Percentiles rank a stretch among this genome's conserved stretches.
Evolutionary conservation across 1,140 invertebrate species (phyloP).

Genomic region (Polyergus mexicanus): DNA sequence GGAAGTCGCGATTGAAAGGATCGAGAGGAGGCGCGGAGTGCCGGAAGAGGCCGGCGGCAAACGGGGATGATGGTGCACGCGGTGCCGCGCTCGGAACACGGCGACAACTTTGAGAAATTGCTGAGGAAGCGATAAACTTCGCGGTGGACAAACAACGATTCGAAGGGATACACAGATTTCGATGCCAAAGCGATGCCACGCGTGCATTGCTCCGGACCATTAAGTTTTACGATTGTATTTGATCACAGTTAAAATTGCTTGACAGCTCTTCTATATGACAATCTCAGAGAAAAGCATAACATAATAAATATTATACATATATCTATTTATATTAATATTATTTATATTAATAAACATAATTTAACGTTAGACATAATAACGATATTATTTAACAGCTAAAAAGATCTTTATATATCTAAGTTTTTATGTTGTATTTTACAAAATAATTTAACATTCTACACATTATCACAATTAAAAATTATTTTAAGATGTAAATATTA

Average conservation of each 20-base stretch:
- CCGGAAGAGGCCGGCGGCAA: not conserved
- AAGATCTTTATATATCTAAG: not conserved
- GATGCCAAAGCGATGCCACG: conserved; percentile 40
- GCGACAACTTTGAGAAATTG: conserved; percentile 81
- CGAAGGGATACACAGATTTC: conserved; percentile 70
- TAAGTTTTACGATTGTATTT: not conserved
- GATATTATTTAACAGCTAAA: not conserved
- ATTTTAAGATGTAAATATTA: not conserved
- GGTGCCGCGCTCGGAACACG: conserved; percentile 47
- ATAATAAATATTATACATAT: conserved; percentile 8
- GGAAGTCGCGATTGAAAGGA: conserved; percentile 7
- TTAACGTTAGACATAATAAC: not conserved
- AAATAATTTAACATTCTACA: not conserved
- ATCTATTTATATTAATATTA: not conserved
- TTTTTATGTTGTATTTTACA: not conserved
- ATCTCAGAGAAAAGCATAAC: not conserved
- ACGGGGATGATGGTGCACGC: conserved; percentile 59
- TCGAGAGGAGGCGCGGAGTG: conserved; percentile 21
- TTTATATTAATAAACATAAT: not conserved
- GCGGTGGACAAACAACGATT: conserved; percentile 79
- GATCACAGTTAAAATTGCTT: not conserved
- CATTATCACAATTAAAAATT: not conserved
- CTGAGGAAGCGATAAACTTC: conserved; percentile 82
- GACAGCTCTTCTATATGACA: too few species aligned
- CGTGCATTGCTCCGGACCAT: not conserved